These are phyloP conservation scores for Plutella xylostella DNA, from an alignment of 2,888 invertebrate genomes.

Conservation along the genomic window DNA sequence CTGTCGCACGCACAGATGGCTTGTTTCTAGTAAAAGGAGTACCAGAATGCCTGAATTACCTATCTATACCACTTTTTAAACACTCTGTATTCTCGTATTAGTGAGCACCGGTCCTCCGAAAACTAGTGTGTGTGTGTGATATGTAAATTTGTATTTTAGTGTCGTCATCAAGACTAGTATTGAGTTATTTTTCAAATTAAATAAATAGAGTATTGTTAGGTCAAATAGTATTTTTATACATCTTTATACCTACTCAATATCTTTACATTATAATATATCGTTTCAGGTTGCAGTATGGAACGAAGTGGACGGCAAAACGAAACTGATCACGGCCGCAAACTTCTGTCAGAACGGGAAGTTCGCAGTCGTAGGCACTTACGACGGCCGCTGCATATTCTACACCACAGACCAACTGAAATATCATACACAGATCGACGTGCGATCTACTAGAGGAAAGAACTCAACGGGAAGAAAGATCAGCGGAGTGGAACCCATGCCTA, in stretches of 20 bases:
- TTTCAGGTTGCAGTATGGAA: conserved; percentile 93
- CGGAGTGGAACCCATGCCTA: conserved; percentile 96
- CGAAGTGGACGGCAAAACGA: conserved; percentile 94
- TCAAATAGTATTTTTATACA: too few relatives aligned
- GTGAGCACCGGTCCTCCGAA: too few relatives aligned
- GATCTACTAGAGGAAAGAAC: conserved; percentile 96
- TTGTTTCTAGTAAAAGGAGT: neutral
- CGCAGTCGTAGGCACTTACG: conserved; percentile 98
- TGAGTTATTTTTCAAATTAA: too few relatives aligned
- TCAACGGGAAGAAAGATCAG: conserved; percentile 95
- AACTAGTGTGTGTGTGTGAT: too few relatives aligned
- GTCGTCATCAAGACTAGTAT: too few relatives aligned
- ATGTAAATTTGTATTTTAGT: too few relatives aligned
- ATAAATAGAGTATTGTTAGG: too few relatives aligned
- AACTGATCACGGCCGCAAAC: conserved; percentile 96
- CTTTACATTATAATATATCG: neutral
- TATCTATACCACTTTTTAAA: neutral
- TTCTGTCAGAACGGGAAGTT: conserved; percentile 98
- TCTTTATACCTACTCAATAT: too few relatives aligned
- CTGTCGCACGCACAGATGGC: neutral
- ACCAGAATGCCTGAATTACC: neutral
- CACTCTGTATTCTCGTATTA: neutral
- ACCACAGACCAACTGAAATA: conserved; percentile 98
- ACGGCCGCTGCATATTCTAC: conserved; percentile 98
- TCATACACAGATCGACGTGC: conserved; percentile 96